Base-by-base conservation (phyloP, 2,888 invertebrate genomes). In the Epinotia ramella region DNA sequence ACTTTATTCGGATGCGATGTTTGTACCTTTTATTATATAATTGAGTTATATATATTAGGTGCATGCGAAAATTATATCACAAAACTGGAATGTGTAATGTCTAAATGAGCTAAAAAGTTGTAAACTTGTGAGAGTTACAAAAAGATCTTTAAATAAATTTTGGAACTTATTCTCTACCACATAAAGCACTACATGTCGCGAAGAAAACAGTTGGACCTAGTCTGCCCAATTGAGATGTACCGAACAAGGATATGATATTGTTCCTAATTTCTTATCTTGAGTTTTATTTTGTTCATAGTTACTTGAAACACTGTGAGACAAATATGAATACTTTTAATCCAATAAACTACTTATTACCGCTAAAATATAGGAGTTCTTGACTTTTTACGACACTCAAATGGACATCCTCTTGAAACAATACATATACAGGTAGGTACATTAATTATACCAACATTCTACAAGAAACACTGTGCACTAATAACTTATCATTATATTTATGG, bases 11-110 rank as follows among this genome's bases (percentile, higher is more conserved):
- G 86, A 86, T 84, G 84, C 88, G 82, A 83, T 79, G 81, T 88
- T 84, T 87, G 85, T 89, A 89, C 85, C 86, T 82, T 87, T 86
- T 83, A 81, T 82, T 84, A 85, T 82, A 60, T 82, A 83, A 83
- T 80, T 84, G 81, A 82, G 79, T 73, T 62, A 46, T 73, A 75
- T 67, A 77, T 77, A 74, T 75, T 73, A 82, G 77, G 77, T 78
- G 80, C 79, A 81, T 80, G 79, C 80, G 77, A 73, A 73, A 73
- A 67, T 77, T 69, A 78, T 80, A 82, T 83, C 81, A 84, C 83
- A 83, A 85, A 84, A 84, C 77, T 70, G 87, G 85, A 88, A 88
- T 87, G 87, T 83, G 79, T 81, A 80, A 69, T 70, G 40, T 69
- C 44, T 76, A 83, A 83, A 82, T 83, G 80, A 84, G 81, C 81